These are phyloP conservation scores for Labeo catla DNA, from an alignment of 2,113 vertebrate genomes.

Conservation along the genomic window DNA sequence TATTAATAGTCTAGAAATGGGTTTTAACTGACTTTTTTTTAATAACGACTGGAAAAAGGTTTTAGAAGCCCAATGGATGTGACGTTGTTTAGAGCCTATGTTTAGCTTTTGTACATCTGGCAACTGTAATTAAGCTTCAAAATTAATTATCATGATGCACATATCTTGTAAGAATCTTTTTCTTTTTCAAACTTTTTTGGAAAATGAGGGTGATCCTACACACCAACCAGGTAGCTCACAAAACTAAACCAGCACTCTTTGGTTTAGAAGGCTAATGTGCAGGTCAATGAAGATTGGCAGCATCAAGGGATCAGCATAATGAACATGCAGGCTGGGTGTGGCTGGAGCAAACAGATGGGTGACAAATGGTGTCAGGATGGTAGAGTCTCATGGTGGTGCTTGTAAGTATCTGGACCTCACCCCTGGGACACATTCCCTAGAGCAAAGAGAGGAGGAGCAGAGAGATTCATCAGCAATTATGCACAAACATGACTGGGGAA, in stretches of 20 bases:
- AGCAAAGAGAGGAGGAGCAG: background rate
- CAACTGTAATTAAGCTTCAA: too few species aligned
- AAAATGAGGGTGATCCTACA: background rate
- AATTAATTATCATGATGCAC: too few species aligned
- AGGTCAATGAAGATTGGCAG: background rate
- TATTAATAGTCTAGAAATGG: background rate
- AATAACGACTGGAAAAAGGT: too few species aligned
- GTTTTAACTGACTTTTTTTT: background rate
- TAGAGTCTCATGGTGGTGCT: background rate
- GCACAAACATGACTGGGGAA: background rate
- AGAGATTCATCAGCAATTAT: background rate
- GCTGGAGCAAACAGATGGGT: slow-evolving; percentile 6
- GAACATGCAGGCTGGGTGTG: background rate
- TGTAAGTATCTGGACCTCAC: background rate
- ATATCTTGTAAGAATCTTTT: too few species aligned
- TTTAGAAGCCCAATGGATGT: too few species aligned
- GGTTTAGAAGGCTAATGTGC: background rate
- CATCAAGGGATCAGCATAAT: background rate
- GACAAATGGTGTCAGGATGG: slow-evolving; percentile 15
- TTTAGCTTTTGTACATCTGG: too few species aligned
- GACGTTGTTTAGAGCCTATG: too few species aligned
- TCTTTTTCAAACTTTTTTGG: too few species aligned
- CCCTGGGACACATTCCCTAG: slow-evolving; percentile 17
- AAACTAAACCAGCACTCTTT: background rate
- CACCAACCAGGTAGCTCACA: background rate